Conservation (phyloP, 1,140 invertebrate genomes). For the Berghia stephanieae region DNA sequence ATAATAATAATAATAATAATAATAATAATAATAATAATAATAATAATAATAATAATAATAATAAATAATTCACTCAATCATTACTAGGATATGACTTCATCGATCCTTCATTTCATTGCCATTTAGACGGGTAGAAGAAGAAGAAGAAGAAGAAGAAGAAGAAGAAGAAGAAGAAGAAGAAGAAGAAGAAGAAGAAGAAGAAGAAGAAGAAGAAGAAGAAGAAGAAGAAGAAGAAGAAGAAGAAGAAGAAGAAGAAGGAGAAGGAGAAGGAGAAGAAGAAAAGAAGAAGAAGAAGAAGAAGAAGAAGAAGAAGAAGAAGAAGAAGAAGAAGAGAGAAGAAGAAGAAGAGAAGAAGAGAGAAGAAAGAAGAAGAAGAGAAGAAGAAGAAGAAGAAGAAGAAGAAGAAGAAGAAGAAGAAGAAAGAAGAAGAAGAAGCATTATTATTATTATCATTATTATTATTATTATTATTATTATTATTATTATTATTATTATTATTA, state of each 20-base stretch:
- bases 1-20: no score
- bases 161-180: neutral
- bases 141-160: neutral
- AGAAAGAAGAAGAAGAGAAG: neutral
- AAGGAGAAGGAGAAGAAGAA: constrained; percentile 4
- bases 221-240: neutral
- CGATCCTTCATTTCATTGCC: no score
- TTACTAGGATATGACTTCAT: no score
- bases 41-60: no score
- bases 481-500: no score
- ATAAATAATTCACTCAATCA: no score
- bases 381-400: neutral
- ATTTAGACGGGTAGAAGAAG: no score
- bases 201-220: neutral
- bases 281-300: neutral
- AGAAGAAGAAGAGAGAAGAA: neutral
- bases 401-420: neutral
- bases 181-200: neutral
- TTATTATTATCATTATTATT: no score
- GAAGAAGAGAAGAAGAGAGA: neutral
- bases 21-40: no score
- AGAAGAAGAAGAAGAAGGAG: constrained; percentile 4
- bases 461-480: no score
- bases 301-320: neutral
- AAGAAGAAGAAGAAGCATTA: no score